phyloP scores from a whole-genome alignment of 2,113 vertebrate species.

The Pholis gunnellus region DNA sequence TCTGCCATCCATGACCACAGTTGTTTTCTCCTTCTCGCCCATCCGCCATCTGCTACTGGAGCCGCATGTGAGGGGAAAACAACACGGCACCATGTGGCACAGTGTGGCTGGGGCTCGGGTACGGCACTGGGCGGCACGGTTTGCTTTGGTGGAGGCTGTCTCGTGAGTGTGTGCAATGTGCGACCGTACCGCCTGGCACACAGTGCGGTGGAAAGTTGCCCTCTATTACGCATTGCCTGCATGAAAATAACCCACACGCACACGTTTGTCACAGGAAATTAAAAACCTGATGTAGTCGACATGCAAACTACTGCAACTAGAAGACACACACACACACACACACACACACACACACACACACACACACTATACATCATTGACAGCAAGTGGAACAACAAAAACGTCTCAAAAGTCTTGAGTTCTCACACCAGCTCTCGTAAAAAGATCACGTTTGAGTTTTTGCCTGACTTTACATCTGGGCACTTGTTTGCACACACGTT shows the following conservation, averaged over 20 bases:
- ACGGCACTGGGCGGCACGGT: conserved; percentile 23
- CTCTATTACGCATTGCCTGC: conserved; percentile 54
- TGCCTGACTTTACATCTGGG: conserved; percentile 16
- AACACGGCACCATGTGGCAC: conserved; percentile 69
- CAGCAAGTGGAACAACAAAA: conserved; percentile 29
- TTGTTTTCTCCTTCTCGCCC: conserved; percentile 61
- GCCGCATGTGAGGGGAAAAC: conserved; percentile 58
- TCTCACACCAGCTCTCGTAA: not conserved
- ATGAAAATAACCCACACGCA: conserved; percentile 30
- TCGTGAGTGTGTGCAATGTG: conserved; percentile 35
- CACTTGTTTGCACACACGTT: conserved; percentile 15
- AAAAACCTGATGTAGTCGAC: conserved; percentile 54
- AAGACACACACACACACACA: conserved; percentile 3
- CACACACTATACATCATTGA: not conserved
- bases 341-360: conserved; percentile 7
- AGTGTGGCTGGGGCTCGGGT: conserved; percentile 33
- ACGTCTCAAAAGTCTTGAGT: not conserved
- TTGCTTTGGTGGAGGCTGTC: conserved; percentile 37
- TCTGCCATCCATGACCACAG: conserved; percentile 66
- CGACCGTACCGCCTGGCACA: conserved; percentile 48
- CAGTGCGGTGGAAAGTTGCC: conserved; percentile 62
- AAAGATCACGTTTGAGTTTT: conserved; percentile 23
- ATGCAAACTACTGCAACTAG: conserved; percentile 19
- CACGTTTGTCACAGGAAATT: conserved; percentile 58
- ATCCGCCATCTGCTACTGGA: conserved; percentile 76